Evolutionary conservation across 2,797 vertebrate species (phyloP), one percentile per base, ranked within the genome.

Genomic region (Semaprochilodus insignis): DNA sequence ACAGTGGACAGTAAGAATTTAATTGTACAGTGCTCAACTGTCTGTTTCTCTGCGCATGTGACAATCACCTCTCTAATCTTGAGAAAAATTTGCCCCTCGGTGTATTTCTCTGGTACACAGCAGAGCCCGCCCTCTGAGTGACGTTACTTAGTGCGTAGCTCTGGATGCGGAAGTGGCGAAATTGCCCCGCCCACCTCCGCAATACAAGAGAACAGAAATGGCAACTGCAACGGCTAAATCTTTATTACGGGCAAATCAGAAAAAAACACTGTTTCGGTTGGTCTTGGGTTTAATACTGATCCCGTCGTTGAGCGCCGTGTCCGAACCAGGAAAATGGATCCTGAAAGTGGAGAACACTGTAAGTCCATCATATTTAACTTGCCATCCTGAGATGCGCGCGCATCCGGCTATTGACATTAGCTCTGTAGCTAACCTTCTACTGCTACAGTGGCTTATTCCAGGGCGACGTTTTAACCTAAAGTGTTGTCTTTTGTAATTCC

Each of bases 271-370:
- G 31, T 27, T 90, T 4, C 52, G 90, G 16, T 36, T 91, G 59
- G 3, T 85, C n/a, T 48, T 90, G 10, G 36, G 90, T 72, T 27
- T 76, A 14, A 74, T 13, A 0, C 2, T 80, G 16, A 75, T 48
- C 10, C 75, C 78, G 1, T 87, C 84, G 27, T 82, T 86, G 2
- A 1, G 65, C 4, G 91, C 91, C 0, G 84, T 87, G 34, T 93
- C 93, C 1, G 93, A 95, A 71, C 89, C 34, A 23, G 94, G 94
- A 3, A 94, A 89, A 80, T 95, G 94, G 94, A 80, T 31, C 67
- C 34, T 91, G 60, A n/a, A 85, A 31, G 55, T 94, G 25, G 67
- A 86, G 44, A 48, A 10, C 77, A 89, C 77, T 27, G 94, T 95
- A 91, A 94, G 94, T 94, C 57, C 13, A 19, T 14, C 59, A 60